Evolutionary conservation across 2,797 vertebrate species (phyloP).

Genomic region (Ispidina picta): DNA sequence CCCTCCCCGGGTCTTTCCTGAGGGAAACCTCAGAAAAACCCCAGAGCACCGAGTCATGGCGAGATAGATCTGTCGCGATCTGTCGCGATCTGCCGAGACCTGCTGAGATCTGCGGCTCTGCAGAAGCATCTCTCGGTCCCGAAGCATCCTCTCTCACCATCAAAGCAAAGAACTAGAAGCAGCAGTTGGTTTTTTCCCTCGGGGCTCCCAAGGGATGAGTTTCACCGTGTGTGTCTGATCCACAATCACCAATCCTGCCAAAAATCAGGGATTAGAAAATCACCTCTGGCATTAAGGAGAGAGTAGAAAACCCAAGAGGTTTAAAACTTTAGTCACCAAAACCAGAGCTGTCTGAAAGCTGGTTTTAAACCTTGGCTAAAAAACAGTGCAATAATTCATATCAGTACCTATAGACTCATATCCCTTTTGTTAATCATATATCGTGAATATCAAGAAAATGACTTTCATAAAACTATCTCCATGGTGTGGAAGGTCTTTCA

Average conservation of each 20-base stretch:
- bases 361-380: background rate
- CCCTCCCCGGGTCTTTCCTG: no score
- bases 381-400: constrained; percentile 25
- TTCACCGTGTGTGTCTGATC: background rate
- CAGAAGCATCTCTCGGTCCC: no score
- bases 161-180: background rate
- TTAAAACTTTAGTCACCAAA: constrained; percentile 25
- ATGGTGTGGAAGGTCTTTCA: background rate
- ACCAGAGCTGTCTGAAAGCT: background rate
- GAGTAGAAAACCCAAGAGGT: background rate
- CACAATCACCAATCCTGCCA: background rate
- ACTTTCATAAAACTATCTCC: background rate
- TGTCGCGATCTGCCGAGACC: no score
- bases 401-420: constrained; percentile 13
- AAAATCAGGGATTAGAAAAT: background rate
- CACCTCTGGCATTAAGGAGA: background rate
- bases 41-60: no score
- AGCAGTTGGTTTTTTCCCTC: background rate
- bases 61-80: no score
- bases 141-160: background rate
- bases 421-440: constrained; percentile 35
- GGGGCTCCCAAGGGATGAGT: background rate
- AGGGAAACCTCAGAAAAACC: no score
- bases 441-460: background rate
- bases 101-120: no score